A percentile compares a stretch with the other conserved stretches of the same genome.
phyloP scores from a whole-genome alignment of 92 coral and sea anemone genomes.

The Porites lobata region DNA sequence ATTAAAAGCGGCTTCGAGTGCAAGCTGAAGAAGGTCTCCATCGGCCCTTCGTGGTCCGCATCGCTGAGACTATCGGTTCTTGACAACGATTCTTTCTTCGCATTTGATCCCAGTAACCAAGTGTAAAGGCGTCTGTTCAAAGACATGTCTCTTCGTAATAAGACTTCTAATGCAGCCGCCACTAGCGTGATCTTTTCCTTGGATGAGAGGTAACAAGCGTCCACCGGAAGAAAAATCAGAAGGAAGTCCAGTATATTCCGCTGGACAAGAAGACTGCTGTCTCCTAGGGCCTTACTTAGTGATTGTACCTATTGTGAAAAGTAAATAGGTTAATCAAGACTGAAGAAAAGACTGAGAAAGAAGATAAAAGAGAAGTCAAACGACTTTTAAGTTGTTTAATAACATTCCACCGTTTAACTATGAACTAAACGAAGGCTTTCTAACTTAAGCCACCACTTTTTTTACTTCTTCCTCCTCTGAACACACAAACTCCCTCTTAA shows the following conservation, averaged over 20 bases:
- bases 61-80: conserved; percentile 82
- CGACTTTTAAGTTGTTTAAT: too few relatives aligned
- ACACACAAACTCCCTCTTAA: too few relatives aligned
- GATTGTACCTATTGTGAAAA: conserved; percentile 78
- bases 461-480: too few relatives aligned
- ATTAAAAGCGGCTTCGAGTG: conserved; percentile 79
- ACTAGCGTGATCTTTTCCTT: conserved; percentile 77
- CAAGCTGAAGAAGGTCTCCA: conserved; percentile 74
- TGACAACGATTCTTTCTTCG: conserved; percentile 36
- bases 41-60: conserved; percentile 60
- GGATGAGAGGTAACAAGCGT: conserved; percentile 54
- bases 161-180: conserved; percentile 83
- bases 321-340: not conserved
- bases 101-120: conserved; percentile 88
- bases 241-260: conserved; percentile 89
- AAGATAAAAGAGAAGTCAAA: too few relatives aligned
- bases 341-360: not conserved
- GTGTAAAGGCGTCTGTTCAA: conserved; percentile 92
- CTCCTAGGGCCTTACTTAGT: conserved; percentile 78
- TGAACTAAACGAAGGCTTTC: too few relatives aligned
- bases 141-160: conserved; percentile 97
- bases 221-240: conserved; percentile 81
- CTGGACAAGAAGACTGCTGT: conserved; percentile 92
- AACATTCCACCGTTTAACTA: too few relatives aligned
- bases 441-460: too few relatives aligned